Base-by-base conservation (phyloP, 2,113 vertebrate species). In the Balaeniceps rex region DNA sequence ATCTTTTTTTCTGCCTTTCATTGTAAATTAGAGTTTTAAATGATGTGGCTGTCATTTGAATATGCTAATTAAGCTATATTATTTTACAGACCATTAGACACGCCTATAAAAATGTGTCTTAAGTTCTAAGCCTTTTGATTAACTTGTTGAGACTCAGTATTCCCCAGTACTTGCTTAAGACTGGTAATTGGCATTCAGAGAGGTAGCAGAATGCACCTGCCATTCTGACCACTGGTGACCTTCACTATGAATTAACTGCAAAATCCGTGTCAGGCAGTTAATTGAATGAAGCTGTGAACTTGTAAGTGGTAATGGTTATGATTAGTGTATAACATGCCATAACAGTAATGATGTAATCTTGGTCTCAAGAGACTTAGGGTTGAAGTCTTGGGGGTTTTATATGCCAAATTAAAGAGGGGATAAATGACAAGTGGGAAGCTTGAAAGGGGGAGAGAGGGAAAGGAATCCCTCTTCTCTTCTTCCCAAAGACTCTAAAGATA, bases 231-330 rank as follows among this genome's bases (percentile, higher is more conserved):
- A 97, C 61, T 87, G 77, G 84, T 87, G 95, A 98, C 97, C 97
- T 98, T 97, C 94, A 77, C 90, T 83, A 69, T 24, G 94, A 96
- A 98, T 97, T 98, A 97, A 97, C 91, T 95, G 71, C 93, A 97
- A 97, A 97, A 96, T 94, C 92, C 94, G 80, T 97, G 97, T 97
- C 96, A 96, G 84, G 54, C 87, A 95, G 95, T 94, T 98, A 98
- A 98, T 97, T 98, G 96, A 98, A 97, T 92, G 94, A 97, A 97
- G 86, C 94, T 91, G 76, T 95, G 87, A 94, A 96, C 96, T 97
- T 98, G 96, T 97, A 97, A 97, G 89, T 95, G 75, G 93, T 92
- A 96, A 98, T 96, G 96, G 93, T 96, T 98, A 93, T 97, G 98
- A 98, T 98, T 96, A 97, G 93, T 95, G 94, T 96, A 75, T 88